These are phyloP conservation scores for Chloromyia formosa DNA, from an alignment of 2,888 invertebrate genomes.

Conservation along the genomic window DNA sequence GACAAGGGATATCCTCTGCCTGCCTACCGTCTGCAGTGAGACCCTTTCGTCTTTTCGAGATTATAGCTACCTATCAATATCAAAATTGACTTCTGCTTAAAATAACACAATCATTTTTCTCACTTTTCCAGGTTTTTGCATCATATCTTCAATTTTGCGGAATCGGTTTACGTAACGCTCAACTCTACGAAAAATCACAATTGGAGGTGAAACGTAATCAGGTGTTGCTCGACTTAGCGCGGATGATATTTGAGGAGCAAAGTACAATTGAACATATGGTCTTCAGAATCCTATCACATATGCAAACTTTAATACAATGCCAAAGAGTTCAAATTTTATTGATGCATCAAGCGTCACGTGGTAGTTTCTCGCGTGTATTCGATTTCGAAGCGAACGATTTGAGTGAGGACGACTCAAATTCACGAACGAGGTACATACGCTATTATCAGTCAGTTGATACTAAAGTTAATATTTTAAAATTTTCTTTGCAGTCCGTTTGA, in stretches of 20 bases:
- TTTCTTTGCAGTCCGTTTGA: conserved; percentile 78
- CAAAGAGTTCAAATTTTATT: conserved; percentile 93
- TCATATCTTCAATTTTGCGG: conserved; percentile 97
- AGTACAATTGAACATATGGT: conserved; percentile 96
- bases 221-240: conserved; percentile 90
- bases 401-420: conserved; percentile 81
- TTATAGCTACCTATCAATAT: no score
- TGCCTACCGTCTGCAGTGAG: no score
- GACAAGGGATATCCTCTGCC: no score
- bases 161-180: conserved; percentile 94
- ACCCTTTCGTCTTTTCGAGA: no score
- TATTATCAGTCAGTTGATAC: conserved; percentile 40
- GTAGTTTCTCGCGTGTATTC: conserved; percentile 92
- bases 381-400: conserved; percentile 92
- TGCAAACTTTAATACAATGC: conserved; percentile 92
- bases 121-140: conserved; percentile 75
- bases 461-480: background rate
- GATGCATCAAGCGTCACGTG: conserved; percentile 89
- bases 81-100: no score
- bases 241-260: conserved; percentile 97
- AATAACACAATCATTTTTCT: no score
- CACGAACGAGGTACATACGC: conserved; percentile 77
- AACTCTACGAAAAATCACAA: conserved; percentile 93
- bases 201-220: conserved; percentile 95
- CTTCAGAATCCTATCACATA: conserved; percentile 90